phyloP scores from a whole-genome alignment of 2,888 invertebrate genomes.

The Allolobophora icterica region DNA sequence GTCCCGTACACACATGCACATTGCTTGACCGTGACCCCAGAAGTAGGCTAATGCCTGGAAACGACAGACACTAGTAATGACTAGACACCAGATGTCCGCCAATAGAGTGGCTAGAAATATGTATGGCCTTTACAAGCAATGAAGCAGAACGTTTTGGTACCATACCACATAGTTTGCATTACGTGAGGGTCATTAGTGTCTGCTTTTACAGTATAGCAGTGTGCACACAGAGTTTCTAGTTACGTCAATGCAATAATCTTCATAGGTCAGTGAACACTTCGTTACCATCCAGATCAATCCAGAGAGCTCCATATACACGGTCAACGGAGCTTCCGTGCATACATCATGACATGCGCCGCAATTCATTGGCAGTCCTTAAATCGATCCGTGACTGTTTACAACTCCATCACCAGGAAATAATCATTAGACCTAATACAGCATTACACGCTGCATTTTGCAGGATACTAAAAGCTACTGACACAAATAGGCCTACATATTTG shows the following conservation, averaged over 20 bases:
- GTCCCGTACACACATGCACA: not conserved
- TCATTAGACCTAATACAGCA: not conserved
- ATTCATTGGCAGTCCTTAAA: not conserved
- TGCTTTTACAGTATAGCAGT: not conserved
- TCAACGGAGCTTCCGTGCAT: not conserved
- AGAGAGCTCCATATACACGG: not conserved
- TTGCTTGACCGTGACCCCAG: not conserved
- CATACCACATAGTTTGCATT: not conserved
- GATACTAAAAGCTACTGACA: not conserved
- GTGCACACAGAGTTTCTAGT: not conserved
- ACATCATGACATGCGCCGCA: not conserved
- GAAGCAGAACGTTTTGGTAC: not conserved
- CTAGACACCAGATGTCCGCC: not conserved
- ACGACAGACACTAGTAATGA: not conserved
- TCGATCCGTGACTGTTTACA: not conserved
- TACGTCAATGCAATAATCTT: not conserved
- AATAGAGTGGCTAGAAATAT: not conserved
- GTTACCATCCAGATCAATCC: not conserved
- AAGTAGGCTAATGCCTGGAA: not conserved
- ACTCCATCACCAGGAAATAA: not conserved
- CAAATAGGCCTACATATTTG: not conserved
- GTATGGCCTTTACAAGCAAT: not conserved
- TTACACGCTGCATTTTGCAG: not conserved
- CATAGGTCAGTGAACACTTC: slow-evolving; percentile 7
- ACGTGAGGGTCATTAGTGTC: not conserved